Evolutionary conservation across 2,888 invertebrate species (phyloP).

Genomic region (Himalopsyche anomala): DNA sequence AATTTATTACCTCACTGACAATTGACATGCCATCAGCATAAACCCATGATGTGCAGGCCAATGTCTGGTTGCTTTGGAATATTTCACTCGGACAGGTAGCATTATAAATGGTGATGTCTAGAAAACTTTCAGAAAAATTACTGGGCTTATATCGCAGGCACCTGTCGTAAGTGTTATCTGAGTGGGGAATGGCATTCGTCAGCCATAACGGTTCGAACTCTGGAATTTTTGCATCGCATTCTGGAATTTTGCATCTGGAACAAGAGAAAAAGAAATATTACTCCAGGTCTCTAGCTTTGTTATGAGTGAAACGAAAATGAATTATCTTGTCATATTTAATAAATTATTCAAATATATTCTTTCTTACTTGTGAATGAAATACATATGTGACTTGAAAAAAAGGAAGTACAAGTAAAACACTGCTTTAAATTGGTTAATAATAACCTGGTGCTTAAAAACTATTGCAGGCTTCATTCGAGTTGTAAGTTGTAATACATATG

Average conservation of each 20-base stretch:
- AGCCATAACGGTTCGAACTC: slow-evolving; percentile 75
- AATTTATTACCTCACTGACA: slow-evolving; percentile 77
- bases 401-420: too few species aligned
- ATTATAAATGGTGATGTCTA: background rate
- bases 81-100: slow-evolving; percentile 43
- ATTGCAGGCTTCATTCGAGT: too few species aligned
- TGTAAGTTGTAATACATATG: too few species aligned
- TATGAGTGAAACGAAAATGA: background rate
- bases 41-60: slow-evolving; percentile 73
- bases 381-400: too few species aligned
- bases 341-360: background rate
- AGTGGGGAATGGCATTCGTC: slow-evolving; percentile 71
- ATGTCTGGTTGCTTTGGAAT: slow-evolving; percentile 57
- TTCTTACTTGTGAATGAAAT: too few species aligned
- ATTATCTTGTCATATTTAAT: background rate
- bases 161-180: slow-evolving; percentile 70
- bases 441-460: too few species aligned
- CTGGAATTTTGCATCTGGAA: slow-evolving; percentile 70
- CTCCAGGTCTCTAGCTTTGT: background rate
- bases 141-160: slow-evolving; percentile 71
- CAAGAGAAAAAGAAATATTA: background rate
- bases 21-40: slow-evolving; percentile 78
- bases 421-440: too few species aligned
- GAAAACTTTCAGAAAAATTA: slow-evolving; percentile 58
- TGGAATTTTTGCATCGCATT: slow-evolving; percentile 69